These are phyloP conservation scores for Orbicella faveolata DNA, from an alignment of 64 coral and sea anemone species.

Conservation along the genomic window DNA sequence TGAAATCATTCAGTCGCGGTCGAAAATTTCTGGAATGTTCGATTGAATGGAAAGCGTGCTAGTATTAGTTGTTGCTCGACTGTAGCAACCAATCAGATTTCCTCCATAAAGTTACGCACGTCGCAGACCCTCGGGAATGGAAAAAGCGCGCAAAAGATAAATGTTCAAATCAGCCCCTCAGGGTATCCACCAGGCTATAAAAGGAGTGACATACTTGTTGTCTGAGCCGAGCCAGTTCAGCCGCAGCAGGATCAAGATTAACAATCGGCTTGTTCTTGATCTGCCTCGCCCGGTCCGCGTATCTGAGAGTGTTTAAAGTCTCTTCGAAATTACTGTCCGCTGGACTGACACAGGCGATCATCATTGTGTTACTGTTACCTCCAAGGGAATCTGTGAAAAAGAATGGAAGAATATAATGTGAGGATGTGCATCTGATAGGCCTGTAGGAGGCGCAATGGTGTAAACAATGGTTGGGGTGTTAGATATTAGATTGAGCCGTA, in stretches of 20 bases:
- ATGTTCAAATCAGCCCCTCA: neutral
- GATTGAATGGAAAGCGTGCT: no score
- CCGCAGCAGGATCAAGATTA: constrained; percentile 75
- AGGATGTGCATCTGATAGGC: no score
- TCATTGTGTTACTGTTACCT: constrained; percentile 90
- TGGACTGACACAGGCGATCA: constrained; percentile 90
- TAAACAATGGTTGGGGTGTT: no score
- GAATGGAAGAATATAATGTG: neutral
- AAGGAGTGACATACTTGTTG: constrained; percentile 57
- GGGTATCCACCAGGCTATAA: no score
- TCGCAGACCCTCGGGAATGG: no score
- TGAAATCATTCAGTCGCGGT: no score
- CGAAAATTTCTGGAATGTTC: no score
- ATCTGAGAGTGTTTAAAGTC: constrained; percentile 81
- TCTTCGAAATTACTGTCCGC: constrained; percentile 93
- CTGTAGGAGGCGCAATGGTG: no score
- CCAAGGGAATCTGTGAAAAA: constrained; percentile 79
- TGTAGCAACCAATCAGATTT: no score
- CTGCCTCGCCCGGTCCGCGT: constrained; percentile 86
- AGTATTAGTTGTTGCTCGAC: no score
- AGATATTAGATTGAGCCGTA: no score
- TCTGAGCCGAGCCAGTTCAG: constrained; percentile 78
- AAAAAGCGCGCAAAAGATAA: no score
- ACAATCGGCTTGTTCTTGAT: constrained; percentile 96
- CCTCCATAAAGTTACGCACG: neutral